Conservation (phyloP, 2,888 invertebrate genomes). For the Nephrotoma guestfalica region DNA sequence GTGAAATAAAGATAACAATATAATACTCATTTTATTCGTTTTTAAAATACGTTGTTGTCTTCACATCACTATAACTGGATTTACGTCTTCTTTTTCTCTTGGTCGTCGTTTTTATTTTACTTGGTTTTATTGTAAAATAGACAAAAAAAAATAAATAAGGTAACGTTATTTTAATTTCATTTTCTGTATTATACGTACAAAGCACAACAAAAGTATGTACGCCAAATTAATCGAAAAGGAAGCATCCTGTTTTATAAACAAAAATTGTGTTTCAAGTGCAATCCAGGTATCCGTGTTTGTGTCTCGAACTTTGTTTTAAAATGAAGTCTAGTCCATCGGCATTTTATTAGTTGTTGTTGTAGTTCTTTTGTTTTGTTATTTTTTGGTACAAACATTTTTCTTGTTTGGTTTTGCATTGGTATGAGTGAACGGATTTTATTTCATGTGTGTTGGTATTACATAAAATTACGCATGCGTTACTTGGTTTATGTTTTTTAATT, state of each 20-base stretch:
- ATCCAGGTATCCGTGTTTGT: background rate
- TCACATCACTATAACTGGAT: slow-evolving; percentile 6
- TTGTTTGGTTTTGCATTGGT: background rate
- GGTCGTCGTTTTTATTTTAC: background rate
- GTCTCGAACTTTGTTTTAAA: background rate
- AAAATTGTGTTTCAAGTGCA: background rate
- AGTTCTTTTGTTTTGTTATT: background rate
- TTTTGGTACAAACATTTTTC: background rate
- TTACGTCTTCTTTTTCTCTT: slow-evolving; percentile 5
- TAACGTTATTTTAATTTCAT: slow-evolving; percentile 6
- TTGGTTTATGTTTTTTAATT: background rate
- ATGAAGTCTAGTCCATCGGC: background rate
- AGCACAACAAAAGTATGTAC: background rate
- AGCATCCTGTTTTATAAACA: background rate
- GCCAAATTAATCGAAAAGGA: background rate
- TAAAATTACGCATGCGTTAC: background rate
- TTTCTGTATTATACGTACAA: background rate
- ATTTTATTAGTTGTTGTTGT: background rate
- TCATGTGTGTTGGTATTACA: background rate
- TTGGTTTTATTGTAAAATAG: background rate
- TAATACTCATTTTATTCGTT: background rate
- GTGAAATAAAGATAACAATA: background rate
- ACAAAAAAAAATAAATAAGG: slow-evolving; percentile 1
- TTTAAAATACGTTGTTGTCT: slow-evolving; percentile 4
- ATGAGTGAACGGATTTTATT: background rate